phyloP scores from a whole-genome alignment of 2,797 vertebrate species.

The Odontamblyopus lacepedii region DNA sequence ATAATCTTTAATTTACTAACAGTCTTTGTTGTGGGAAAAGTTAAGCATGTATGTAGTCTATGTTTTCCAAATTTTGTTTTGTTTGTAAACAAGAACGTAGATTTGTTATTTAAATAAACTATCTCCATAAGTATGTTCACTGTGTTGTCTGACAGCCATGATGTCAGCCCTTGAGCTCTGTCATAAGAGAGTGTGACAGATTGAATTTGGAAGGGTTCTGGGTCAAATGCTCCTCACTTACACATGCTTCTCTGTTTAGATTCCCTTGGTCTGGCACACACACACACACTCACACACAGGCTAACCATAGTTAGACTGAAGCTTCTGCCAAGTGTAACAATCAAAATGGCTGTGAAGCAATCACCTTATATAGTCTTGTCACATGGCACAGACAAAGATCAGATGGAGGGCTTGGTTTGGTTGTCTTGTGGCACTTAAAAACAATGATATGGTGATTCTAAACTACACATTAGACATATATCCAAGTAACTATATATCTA shows the following conservation, averaged over 20 bases:
- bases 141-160: constrained; percentile 45
- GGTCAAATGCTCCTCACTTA: constrained; percentile 57
- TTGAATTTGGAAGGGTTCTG: constrained; percentile 45
- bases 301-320: constrained; percentile 50
- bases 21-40: constrained; percentile 15
- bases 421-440: constrained; percentile 1
- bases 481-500: too few species aligned
- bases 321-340: constrained; percentile 73
- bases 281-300: constrained; percentile 38
- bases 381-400: constrained; percentile 21
- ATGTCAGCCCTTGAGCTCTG: constrained; percentile 53
- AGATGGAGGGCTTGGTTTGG: constrained; percentile 17
- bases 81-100: constrained; percentile 31
- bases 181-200: constrained; percentile 67
- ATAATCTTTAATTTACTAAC: constrained; percentile 20
- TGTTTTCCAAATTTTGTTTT: constrained; percentile 44
- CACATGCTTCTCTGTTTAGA: constrained; percentile 70
- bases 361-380: constrained; percentile 72
- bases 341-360: constrained; percentile 65
- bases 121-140: constrained; percentile 37
- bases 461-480: background rate
- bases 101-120: constrained; percentile 16
- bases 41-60: constrained; percentile 11
- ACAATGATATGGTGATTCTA: background rate
- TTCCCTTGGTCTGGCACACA: constrained; percentile 49